Evolutionary conservation across 2,797 vertebrate species (phyloP).

Genomic region (Xenentodon cancila): DNA sequence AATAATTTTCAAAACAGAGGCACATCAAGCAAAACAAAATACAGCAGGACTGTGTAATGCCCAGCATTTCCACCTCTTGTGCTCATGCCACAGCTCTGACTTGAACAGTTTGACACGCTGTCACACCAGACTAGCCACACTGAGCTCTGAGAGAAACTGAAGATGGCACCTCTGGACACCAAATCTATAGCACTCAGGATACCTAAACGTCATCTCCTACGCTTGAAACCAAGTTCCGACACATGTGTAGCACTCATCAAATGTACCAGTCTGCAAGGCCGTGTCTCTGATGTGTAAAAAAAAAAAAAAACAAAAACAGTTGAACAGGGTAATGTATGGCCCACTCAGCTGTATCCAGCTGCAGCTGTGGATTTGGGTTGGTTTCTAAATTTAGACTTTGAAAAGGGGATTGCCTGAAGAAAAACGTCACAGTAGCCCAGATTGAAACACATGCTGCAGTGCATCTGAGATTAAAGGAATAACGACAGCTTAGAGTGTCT

Average conservation of each 20-base stretch:
- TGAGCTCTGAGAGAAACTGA: slow-evolving; percentile 43
- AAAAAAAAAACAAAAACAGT: slow-evolving; percentile 39
- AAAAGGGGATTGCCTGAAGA: slow-evolving; percentile 64
- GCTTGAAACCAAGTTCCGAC: slow-evolving; percentile 8
- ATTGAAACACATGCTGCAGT: slow-evolving; percentile 40
- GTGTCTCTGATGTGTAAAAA: slow-evolving; percentile 5
- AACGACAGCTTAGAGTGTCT: slow-evolving; percentile 15
- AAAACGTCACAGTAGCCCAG: slow-evolving; percentile 53
- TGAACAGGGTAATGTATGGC: slow-evolving; percentile 52
- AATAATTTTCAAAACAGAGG: slow-evolving; percentile 3
- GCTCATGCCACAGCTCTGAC: slow-evolving; percentile 50
- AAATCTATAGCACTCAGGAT: slow-evolving; percentile 50
- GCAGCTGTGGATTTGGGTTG: slow-evolving; percentile 53
- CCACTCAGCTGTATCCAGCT: slow-evolving; percentile 55
- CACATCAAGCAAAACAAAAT: slow-evolving; percentile 30
- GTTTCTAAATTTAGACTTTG: slow-evolving; percentile 62
- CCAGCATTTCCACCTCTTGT: slow-evolving; percentile 29
- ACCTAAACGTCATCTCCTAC: slow-evolving; percentile 32
- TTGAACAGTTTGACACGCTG: slow-evolving; percentile 66
- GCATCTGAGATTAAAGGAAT: slow-evolving; percentile 23
- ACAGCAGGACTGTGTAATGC: slow-evolving; percentile 35
- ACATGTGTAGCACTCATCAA: slow-evolving; percentile 4
- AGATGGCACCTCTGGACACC: slow-evolving; percentile 51
- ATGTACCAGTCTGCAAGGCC: not conserved
- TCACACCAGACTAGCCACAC: slow-evolving; percentile 52